Conservation (phyloP, 2,888 invertebrate species). For the Myopa testacea region DNA sequence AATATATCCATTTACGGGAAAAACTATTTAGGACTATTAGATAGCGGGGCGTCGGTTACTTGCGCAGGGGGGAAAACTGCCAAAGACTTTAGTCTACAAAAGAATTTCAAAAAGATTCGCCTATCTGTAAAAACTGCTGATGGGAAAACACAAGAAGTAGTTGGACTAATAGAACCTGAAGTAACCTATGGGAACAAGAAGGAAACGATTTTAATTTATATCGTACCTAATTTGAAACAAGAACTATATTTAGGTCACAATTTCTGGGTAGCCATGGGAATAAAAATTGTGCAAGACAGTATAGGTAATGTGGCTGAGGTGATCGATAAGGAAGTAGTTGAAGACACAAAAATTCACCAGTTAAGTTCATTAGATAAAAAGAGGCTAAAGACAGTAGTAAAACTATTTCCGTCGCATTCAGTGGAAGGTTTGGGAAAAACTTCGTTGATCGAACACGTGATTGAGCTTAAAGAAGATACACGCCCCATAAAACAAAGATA, state of each 20-base stretch:
- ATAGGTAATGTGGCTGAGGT: neutral
- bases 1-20: neutral
- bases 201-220: neutral
- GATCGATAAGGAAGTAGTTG: neutral
- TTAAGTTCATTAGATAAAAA: neutral
- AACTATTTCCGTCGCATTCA: neutral
- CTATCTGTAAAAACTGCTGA: neutral
- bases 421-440: neutral
- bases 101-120: neutral
- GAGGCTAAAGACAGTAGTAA: neutral
- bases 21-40: conserved; percentile 1
- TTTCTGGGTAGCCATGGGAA: neutral
- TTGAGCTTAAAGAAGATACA: neutral
- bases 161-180: neutral
- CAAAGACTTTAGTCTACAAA: neutral
- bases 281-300: neutral
- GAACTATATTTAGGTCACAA: neutral
- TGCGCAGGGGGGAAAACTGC: neutral
- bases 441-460: neutral
- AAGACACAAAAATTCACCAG: neutral
- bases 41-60: neutral
- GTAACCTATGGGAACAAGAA: neutral
- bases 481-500: neutral
- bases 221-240: neutral
- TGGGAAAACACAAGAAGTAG: neutral